Evolutionary conservation across 2,113 vertebrate genomes (phyloP).

Genomic region (Boleophthalmus pectinirostris): DNA sequence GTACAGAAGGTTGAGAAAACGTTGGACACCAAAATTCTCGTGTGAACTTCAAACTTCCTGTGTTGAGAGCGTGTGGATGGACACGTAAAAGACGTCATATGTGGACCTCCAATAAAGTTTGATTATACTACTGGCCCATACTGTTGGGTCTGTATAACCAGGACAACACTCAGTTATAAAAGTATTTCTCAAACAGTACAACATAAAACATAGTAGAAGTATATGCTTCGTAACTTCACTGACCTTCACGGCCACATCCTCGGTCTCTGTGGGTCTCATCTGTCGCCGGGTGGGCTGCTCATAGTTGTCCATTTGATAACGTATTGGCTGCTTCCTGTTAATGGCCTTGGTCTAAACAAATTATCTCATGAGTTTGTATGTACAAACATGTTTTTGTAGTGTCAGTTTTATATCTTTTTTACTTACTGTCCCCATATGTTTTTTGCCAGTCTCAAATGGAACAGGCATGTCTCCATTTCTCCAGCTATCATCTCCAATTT

Average conservation of each 20-base stretch:
- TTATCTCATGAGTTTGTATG: neutral
- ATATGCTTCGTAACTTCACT: slow-evolving; percentile 9
- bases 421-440: slow-evolving; percentile 86
- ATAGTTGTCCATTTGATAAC: slow-evolving; percentile 89
- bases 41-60: slow-evolving; percentile 71
- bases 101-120: neutral
- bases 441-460: slow-evolving; percentile 86
- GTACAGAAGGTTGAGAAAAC: slow-evolving; percentile 59
- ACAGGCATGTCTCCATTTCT: slow-evolving; percentile 82
- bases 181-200: neutral
- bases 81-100: slow-evolving; percentile 5
- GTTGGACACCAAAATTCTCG: slow-evolving; percentile 61
- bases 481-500: slow-evolving; percentile 95
- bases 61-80: neutral
- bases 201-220: neutral
- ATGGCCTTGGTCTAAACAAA: slow-evolving; percentile 85
- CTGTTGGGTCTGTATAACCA: neutral
- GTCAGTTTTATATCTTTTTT: neutral
- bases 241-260: slow-evolving; percentile 93
- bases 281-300: slow-evolving; percentile 84
- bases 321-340: slow-evolving; percentile 91
- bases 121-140: neutral
- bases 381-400: neutral
- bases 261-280: slow-evolving; percentile 81
- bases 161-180: neutral